Conservation (phyloP, 2,113 vertebrate genomes). For the Chrysemys picta region DNA sequence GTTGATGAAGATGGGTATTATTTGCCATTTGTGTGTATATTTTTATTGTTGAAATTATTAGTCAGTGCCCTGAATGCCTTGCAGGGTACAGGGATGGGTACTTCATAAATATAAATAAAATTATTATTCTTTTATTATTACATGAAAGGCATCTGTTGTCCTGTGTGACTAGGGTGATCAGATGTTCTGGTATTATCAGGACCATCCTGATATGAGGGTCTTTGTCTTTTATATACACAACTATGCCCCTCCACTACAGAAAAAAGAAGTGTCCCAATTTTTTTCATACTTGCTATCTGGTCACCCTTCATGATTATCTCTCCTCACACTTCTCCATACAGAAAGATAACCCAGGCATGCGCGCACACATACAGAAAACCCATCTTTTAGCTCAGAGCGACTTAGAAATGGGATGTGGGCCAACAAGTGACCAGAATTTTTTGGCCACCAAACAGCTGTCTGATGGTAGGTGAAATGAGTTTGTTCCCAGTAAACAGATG, state of each 20-base stretch:
- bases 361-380: not conserved
- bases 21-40: not conserved
- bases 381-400: not conserved
- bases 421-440: not conserved
- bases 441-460: not conserved
- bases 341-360: not conserved
- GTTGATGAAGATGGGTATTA: not conserved
- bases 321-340: not conserved
- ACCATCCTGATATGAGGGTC: no score
- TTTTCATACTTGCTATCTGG: not conserved
- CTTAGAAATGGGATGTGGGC: not conserved
- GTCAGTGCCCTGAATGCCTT: not conserved
- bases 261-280: not conserved
- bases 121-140: constrained; percentile 9
- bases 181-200: no score
- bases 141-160: not conserved
- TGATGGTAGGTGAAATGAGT: not conserved
- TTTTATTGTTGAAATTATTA: not conserved
- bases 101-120: not conserved
- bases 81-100: not conserved
- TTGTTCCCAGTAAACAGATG: not conserved
- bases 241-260: no score
- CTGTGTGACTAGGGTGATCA: not conserved
- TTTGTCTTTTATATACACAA: no score
- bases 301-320: not conserved